A percentile compares a stretch with the other conserved stretches of the same genome.
These are phyloP conservation scores for Pomatostomus ruficeps DNA, from an alignment of 2,113 vertebrate species.

Conservation along the genomic window DNA sequence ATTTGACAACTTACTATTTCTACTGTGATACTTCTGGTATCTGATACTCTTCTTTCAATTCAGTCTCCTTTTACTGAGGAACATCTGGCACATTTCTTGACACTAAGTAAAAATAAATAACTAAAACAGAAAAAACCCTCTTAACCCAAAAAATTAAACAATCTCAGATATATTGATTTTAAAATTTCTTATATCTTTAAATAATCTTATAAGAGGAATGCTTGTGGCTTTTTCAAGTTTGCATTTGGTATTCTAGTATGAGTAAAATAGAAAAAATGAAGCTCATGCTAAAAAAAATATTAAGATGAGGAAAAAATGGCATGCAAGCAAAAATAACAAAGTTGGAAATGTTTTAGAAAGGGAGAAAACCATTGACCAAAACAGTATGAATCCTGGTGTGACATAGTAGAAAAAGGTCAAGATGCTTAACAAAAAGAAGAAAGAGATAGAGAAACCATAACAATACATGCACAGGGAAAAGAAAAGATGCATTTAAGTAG, in stretches of 20 bases:
- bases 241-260: neutral
- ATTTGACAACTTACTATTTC: neutral
- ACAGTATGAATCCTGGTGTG: neutral
- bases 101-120: neutral
- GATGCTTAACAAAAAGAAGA: neutral
- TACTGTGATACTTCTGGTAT: neutral
- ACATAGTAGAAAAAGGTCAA: neutral
- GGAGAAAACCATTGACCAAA: neutral
- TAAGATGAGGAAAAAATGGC: neutral
- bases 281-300: neutral
- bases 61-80: neutral
- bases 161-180: neutral
- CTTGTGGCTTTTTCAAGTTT: neutral
- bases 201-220: neutral
- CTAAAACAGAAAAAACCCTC: fast-evolving
- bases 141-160: neutral
- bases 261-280: neutral
- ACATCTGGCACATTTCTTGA: neutral
- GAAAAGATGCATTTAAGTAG: neutral
- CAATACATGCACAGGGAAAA: neutral
- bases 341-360: neutral
- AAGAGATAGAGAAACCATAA: neutral
- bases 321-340: neutral
- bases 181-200: neutral
- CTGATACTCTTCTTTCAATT: neutral